Evolutionary conservation across 1,140 invertebrate species (phyloP).

Genomic region (Trichomalopsis sarcophagae): DNA sequence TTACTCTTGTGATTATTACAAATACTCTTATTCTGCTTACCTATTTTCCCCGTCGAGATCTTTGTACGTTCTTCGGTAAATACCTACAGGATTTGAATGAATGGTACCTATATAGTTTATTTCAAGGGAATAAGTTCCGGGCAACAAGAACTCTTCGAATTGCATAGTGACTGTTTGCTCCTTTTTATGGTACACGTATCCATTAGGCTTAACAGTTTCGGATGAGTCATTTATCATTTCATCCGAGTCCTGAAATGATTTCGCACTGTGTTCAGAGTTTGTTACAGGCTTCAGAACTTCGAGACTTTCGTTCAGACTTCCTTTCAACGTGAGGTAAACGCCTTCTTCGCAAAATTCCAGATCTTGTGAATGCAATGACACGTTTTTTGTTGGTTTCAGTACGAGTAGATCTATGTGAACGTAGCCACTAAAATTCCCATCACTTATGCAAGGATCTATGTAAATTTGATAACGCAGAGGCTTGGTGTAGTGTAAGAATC

Average conservation of each 20-base stretch:
- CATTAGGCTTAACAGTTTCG: slow-evolving; percentile 11
- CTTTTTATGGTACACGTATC: slow-evolving; percentile 36
- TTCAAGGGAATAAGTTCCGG: slow-evolving; percentile 49
- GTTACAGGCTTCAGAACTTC: not conserved
- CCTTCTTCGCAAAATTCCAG: slow-evolving; percentile 46
- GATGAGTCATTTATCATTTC: slow-evolving; percentile 30
- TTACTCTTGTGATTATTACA: not conserved
- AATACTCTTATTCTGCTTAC: slow-evolving; percentile 55
- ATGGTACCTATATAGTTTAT: slow-evolving; percentile 55
- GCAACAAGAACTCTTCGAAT: slow-evolving; percentile 41
- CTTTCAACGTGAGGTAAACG: slow-evolving; percentile 42
- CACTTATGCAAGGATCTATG: slow-evolving; percentile 53
- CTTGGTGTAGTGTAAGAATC: slow-evolving; percentile 52
- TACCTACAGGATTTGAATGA: slow-evolving; percentile 54
- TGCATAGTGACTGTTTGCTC: slow-evolving; percentile 49
- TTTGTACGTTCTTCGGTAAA: slow-evolving; percentile 57
- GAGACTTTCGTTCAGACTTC: slow-evolving; percentile 9
- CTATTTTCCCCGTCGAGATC: slow-evolving; percentile 50
- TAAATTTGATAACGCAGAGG: slow-evolving; percentile 54
- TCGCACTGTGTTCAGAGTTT: not conserved
- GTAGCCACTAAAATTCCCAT: slow-evolving; percentile 57
- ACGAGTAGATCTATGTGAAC: slow-evolving; percentile 52
- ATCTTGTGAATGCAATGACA: slow-evolving; percentile 53
- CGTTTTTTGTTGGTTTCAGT: slow-evolving; percentile 39
- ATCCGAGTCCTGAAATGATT: slow-evolving; percentile 19